phyloP scores from a whole-genome alignment of 2,113 vertebrate genomes.

The Gymnorhina tibicen region DNA sequence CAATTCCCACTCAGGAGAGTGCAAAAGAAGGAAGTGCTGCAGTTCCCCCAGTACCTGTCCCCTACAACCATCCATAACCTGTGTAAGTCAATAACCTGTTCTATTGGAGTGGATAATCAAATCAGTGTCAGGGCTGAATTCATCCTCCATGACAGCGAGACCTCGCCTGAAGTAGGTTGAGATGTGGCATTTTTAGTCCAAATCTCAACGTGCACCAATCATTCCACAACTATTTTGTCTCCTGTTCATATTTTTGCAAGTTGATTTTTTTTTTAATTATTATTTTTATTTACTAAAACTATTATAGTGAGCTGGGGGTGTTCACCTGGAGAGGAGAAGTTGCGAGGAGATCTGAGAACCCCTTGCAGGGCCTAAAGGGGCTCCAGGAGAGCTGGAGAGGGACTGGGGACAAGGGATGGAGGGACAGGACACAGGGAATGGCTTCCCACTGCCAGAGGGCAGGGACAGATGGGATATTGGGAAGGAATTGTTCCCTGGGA shows the following conservation, averaged over 20 bases:
- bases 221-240: neutral
- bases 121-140: neutral
- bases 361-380: neutral
- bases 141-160: neutral
- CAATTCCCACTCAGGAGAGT: neutral
- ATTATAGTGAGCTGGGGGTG: neutral
- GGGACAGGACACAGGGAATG: neutral
- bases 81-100: neutral
- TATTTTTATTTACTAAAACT: neutral
- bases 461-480: fast-evolving
- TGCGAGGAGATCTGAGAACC: fast-evolving
- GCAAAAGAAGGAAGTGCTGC: neutral
- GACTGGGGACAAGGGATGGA: neutral
- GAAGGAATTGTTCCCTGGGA: fast-evolving
- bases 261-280: neutral
- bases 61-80: neutral
- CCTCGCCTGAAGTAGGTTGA: neutral
- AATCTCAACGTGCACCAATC: neutral
- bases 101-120: neutral
- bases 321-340: neutral
- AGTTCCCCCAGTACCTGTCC: neutral
- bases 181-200: neutral
- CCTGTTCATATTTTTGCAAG: neutral
- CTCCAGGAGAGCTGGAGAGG: neutral
- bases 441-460: neutral